Evolutionary conservation across 2,888 invertebrate genomes (phyloP), one percentile per base, ranked within the genome.

Genomic region (Camptogramma bilineatum): DNA sequence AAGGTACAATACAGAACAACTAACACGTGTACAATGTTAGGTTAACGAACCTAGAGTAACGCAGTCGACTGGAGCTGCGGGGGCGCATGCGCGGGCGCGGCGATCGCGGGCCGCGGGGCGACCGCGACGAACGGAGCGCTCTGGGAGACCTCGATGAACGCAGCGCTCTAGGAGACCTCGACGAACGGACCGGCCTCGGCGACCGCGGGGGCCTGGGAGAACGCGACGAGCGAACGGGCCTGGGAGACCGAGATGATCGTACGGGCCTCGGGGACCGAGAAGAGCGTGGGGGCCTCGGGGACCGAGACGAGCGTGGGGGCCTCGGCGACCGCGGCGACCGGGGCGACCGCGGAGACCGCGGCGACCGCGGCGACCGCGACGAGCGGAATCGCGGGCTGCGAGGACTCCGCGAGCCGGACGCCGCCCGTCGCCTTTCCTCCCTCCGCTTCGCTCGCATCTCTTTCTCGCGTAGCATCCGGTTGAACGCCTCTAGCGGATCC

Each of bases 401-500:
- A 13, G 34, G 34, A 13, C 34, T 78, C 55, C 90, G 86, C 52
- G 93, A 87, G 16, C 94, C 95, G 85, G 82, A 81, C 65, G 83
- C 79, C 79, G 83, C 82, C 78, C 94, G 85, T 66, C 96, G 93
- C 58, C 96, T 94, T 77, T 94, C 94, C 64, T 95, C 94, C 60
- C 94, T 93, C 58, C 95, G 93, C 73, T 95, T 93, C 70, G 96
- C 95, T 50, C 95, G 91, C 87, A 95, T 96, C 86, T 97, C 96
- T 85, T 97, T 97, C 86, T 97, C 97, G 71, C 96, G 94, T 79
- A 98, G 94, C 94, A 97, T 96, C 72, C 97, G 94, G 85, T 97
- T 96, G 85, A 98, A 98, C 57, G 97, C 97, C 84, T 97, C 97
- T 75, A 97, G 87, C 3, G 97, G 97, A 88, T 98, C 97, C 79